A percentile compares a stretch with the other conserved stretches of the same genome.
Conservation (phyloP, 2,113 vertebrate genomes). For the Galemys pyrenaicus region DNA sequence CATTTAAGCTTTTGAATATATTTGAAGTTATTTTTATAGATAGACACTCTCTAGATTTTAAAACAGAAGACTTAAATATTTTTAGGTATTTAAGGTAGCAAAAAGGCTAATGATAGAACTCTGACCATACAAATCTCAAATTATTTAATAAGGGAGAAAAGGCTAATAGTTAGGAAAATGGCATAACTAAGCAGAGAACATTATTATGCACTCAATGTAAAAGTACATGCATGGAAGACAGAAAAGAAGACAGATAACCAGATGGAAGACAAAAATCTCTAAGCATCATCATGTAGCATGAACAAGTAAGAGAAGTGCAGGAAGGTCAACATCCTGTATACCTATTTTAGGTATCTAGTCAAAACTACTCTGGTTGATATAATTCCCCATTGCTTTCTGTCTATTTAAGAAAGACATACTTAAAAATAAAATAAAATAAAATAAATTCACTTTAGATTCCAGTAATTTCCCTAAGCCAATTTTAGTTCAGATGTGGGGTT, state of each 20-base stretch:
- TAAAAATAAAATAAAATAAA: neutral
- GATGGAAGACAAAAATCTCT: neutral
- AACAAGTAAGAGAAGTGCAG: neutral
- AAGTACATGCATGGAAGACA: neutral
- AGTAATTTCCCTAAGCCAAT: neutral
- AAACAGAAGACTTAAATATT: neutral
- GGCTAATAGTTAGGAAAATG: neutral
- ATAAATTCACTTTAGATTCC: neutral
- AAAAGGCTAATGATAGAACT: neutral
- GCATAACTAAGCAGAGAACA: neutral
- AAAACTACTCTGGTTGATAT: neutral
- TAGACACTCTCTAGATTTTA: neutral
- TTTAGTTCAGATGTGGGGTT: neutral
- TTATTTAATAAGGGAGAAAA: neutral
- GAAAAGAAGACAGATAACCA: neutral
- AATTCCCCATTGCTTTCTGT: neutral
- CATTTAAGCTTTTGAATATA: neutral
- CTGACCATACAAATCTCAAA: neutral
- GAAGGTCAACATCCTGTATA: neutral
- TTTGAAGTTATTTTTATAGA: neutral
- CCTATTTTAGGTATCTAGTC: conserved; percentile 13
- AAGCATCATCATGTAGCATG: neutral
- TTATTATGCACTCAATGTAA: neutral
- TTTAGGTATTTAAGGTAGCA: neutral
- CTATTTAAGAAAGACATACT: neutral